Base-by-base conservation (phyloP, 2,797 vertebrate species). In the Micropoecilia bifurca region DNA sequence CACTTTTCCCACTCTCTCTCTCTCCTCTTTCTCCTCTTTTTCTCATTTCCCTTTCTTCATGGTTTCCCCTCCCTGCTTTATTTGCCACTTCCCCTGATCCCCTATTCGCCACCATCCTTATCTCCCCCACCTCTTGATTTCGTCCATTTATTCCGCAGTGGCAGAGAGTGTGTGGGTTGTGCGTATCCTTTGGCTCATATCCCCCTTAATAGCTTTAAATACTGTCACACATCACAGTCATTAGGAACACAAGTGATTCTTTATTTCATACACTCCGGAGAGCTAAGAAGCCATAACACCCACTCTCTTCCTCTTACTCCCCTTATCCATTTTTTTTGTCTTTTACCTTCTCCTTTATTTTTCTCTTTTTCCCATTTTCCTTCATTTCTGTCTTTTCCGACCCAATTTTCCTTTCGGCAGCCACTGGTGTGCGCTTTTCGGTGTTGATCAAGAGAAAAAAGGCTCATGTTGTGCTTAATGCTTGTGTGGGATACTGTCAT, bases 141-240 rank as follows among this genome's bases (percentile, higher is more conserved):
- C 43, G 46, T 76, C 39, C 39, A 45, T 71, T 55, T 77, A 82
- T 83, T 76, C 73, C 0, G 4, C 80, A 50, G 72, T 39, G 36
- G 55, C 73, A 69, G 79, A 83, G 73, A 75, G 33, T 74, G 81
- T 86, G 89, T 90, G 88, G 85, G 88, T 85, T 85, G 85, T 87
- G 80, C 75, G 76, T 82, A 90, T 73, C 41, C 13, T 69, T 73
- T 91, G 81, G 76, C 88, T 89, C 81, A 80, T 83, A 84, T 83
- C 85, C 57, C 63, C 74, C 53, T 79, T 88, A 80, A 90, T 89
- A 87, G 53, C 79, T 87, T 78, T 86, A 89, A 87, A 87, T 85
- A 84, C 80, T 86, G 86, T 90, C 84, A 81, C 90, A 90, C 80
- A 85, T 90, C 84, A 84, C 77, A 85, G 55, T 91, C 84, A 91